A percentile compares a stretch with the other conserved stretches of the same genome.
phyloP scores from a whole-genome alignment of 2,113 vertebrate genomes.

The Xyliphius kryptos region DNA sequence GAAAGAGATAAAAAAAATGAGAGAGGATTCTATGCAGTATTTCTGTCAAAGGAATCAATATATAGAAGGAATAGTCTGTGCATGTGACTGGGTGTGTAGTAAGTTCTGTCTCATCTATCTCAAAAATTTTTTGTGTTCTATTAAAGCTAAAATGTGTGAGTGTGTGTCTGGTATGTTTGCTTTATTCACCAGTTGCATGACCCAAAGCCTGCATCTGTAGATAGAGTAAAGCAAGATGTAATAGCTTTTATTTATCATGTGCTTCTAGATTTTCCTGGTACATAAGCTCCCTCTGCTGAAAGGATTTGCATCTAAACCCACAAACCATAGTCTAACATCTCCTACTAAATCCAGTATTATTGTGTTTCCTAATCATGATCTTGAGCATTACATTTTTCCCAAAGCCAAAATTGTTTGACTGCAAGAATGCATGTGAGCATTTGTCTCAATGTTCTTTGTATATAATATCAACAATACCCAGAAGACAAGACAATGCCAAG shows the following conservation, averaged over 20 bases:
- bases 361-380: too few relatives aligned
- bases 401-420: too few relatives aligned
- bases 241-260: constrained; percentile 29
- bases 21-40: constrained; percentile 18
- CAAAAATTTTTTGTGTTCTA: constrained; percentile 7
- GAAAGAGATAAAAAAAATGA: not conserved
- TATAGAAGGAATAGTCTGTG: constrained; percentile 19
- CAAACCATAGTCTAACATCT: too few relatives aligned
- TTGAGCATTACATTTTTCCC: too few relatives aligned
- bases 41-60: constrained; percentile 13
- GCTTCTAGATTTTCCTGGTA: constrained; percentile 24
- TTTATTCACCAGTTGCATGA: constrained; percentile 16
- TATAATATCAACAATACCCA: too few relatives aligned
- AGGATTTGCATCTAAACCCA: constrained; percentile 14
- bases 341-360: too few relatives aligned
- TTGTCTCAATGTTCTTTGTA: too few relatives aligned
- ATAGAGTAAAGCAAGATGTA: constrained; percentile 20
- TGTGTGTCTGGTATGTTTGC: not conserved
- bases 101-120: constrained; percentile 17
- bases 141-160: too few relatives aligned
- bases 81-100: constrained; percentile 35
- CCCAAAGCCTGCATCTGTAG: constrained; percentile 22
- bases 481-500: too few relatives aligned
- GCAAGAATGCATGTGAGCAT: too few relatives aligned
- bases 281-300: constrained; percentile 32